Percentiles rank a stretch among this genome's conserved stretches.
Evolutionary conservation across 2,113 vertebrate species (phyloP).

Genomic region (Vicugna pacos): DNA sequence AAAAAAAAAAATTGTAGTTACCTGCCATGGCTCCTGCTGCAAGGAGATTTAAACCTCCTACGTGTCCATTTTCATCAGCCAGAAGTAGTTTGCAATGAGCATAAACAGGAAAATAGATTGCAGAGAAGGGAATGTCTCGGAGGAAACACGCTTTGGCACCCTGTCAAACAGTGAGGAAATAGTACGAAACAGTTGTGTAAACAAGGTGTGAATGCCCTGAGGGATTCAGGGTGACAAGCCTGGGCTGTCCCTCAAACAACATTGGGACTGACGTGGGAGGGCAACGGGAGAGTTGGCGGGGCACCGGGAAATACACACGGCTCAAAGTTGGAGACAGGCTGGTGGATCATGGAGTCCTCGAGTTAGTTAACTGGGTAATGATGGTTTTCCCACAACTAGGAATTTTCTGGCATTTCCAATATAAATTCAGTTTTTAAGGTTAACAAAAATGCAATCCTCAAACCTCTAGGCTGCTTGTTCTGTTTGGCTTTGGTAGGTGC

Average conservation of each 20-base stretch:
- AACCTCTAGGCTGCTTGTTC: not conserved
- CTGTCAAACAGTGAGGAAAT: conserved; percentile 86
- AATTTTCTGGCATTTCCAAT: conserved; percentile 15
- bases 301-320: rapidly evolving
- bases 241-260: not conserved
- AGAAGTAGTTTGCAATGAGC: conserved; percentile 94
- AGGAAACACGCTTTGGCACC: conserved; percentile 99
- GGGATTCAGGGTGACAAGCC: conserved; percentile 49
- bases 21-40: conserved; percentile 97
- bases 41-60: conserved; percentile 96
- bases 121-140: conserved; percentile 99
- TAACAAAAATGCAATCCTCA: conserved; percentile 33
- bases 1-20: conserved; percentile 85
- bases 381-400: not conserved
- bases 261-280: not conserved
- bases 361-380: not conserved
- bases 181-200: conserved; percentile 73
- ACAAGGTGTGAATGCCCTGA: conserved; percentile 62
- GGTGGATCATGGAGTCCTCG: no score
- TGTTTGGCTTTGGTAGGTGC: not conserved
- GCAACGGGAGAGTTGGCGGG: not conserved
- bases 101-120: conserved; percentile 99
- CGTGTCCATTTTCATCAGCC: conserved; percentile 93
- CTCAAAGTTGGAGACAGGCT: not conserved
- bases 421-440: not conserved